Conservation (phyloP, 2,888 invertebrate genomes). For the Drosophila subquinaria region DNA sequence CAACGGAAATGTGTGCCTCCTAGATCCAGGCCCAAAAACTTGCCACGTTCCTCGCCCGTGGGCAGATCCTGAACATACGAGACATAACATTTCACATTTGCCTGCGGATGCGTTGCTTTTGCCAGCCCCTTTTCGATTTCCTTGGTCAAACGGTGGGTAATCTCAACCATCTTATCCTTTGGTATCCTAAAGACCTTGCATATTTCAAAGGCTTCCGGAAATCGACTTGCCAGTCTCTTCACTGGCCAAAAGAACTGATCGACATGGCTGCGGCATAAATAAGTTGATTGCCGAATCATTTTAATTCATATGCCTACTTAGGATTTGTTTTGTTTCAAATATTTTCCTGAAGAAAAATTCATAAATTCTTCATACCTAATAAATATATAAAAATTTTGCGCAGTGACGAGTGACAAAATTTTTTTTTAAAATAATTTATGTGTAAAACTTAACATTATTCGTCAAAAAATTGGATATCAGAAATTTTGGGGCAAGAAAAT, state of each 20-base stretch:
- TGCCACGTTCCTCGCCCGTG: slow-evolving; percentile 6
- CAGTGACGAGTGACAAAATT: no score
- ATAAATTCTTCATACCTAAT: no score
- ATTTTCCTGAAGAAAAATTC: background rate
- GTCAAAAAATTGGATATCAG: no score
- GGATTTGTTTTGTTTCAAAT: background rate
- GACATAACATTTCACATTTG: slow-evolving; percentile 2
- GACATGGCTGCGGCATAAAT: background rate
- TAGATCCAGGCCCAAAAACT: slow-evolving; percentile 10
- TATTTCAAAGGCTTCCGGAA: slow-evolving; percentile 8
- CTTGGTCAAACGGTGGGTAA: slow-evolving; percentile 1
- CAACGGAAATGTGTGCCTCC: slow-evolving; percentile 17
- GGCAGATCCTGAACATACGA: slow-evolving; percentile 12
- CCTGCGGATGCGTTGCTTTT: background rate
- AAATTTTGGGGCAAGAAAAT: no score
- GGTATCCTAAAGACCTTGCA: background rate
- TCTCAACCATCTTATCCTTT: background rate
- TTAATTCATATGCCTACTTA: slow-evolving; percentile 10
- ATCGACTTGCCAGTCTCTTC: background rate
- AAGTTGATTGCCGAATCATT: slow-evolving; percentile 9
- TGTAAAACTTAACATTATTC: no score
- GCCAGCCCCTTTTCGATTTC: slow-evolving; percentile 1
- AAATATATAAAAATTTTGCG: no score
- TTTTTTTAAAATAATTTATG: no score
- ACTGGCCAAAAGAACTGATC: background rate